phyloP scores from a whole-genome alignment of 2,113 vertebrate species.

The Myanophis thanlyinensis region DNA sequence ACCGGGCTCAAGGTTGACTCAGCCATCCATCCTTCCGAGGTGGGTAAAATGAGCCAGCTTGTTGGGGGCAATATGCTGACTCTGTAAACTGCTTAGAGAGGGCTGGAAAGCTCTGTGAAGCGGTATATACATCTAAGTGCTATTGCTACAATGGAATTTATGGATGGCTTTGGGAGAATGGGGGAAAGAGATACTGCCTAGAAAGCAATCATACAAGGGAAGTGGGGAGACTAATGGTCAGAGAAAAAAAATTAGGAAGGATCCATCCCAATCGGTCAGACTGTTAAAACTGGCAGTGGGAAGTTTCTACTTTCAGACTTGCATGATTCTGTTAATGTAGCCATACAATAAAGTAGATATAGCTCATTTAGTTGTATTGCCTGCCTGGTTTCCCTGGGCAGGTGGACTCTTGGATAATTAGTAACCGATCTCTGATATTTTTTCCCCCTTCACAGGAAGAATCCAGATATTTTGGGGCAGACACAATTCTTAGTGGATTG shows the following conservation, averaged over 20 bases:
- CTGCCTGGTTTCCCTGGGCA: neutral
- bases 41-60: too few relatives aligned
- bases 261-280: neutral
- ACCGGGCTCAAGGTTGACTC: too few relatives aligned
- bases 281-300: neutral
- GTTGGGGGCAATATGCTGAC: too few relatives aligned
- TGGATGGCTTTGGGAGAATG: neutral
- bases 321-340: neutral
- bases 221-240: neutral
- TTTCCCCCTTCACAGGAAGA: neutral
- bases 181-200: neutral
- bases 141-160: too few relatives aligned
- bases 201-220: neutral
- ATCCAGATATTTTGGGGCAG: neutral
- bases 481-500: neutral
- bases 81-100: too few relatives aligned
- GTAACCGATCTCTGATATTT: neutral
- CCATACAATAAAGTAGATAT: neutral
- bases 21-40: too few relatives aligned
- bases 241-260: neutral
- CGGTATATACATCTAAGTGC: too few relatives aligned
- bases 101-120: too few relatives aligned
- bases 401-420: neutral
- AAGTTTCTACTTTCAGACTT: neutral
- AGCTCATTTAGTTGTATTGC: neutral